Conservation (phyloP, 2,888 invertebrate species). For the Steinernema scapterisci region DNA sequence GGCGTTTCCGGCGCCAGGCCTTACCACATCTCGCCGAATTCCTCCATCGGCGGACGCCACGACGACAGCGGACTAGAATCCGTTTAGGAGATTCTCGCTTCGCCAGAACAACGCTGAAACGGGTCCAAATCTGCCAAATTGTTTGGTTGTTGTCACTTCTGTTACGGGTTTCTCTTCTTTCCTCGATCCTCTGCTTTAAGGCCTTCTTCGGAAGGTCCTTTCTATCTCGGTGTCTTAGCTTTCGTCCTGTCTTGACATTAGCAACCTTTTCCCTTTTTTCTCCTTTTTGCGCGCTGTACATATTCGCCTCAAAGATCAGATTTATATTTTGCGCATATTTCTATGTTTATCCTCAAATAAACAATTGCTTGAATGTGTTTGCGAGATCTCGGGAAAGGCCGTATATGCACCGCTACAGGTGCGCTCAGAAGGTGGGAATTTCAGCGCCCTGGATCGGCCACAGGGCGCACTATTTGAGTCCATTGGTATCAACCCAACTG, state of each 20-base stretch:
- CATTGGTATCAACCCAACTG: no score
- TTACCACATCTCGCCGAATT: constrained; percentile 25
- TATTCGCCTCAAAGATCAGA: background rate
- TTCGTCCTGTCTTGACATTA: background rate
- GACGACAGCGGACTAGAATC: constrained; percentile 31
- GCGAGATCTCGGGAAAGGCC: no score
- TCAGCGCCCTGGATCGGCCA: no score
- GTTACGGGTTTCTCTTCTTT: background rate
- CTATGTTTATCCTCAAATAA: no score
- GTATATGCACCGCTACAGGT: no score
- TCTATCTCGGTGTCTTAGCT: background rate
- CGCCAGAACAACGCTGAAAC: background rate
- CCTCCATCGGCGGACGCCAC: constrained; percentile 2
- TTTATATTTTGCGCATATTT: no score
- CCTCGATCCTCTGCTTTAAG: constrained; percentile 29
- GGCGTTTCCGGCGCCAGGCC: constrained; percentile 3
- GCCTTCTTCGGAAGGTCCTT: background rate
- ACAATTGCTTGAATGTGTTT: no score
- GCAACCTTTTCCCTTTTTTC: background rate
- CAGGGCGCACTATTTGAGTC: no score
- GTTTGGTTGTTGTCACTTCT: background rate
- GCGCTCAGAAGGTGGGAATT: no score
- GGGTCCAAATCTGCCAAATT: background rate
- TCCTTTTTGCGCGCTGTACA: constrained; percentile 1
- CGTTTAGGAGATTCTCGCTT: background rate